These are phyloP conservation scores for Drosophila neotestacea DNA, from an alignment of 2,888 invertebrate species.

Conservation along the genomic window DNA sequence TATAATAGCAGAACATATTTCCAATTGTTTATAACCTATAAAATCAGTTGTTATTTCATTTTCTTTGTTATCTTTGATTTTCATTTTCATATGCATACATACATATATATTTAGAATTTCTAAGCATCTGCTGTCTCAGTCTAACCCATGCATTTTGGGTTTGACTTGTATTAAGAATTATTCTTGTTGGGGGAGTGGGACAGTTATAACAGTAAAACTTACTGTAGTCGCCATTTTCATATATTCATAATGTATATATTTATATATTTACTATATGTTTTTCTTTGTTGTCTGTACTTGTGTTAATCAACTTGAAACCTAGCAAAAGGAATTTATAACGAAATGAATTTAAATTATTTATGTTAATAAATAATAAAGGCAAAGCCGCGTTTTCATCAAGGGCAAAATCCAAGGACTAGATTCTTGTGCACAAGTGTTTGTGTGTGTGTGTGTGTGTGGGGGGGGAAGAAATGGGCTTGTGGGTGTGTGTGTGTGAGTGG, in stretches of 20 bases:
- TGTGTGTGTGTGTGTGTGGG: background rate
- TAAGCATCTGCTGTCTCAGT: slow-evolving; percentile 43
- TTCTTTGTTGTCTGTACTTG: slow-evolving; percentile 19
- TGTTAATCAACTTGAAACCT: slow-evolving; percentile 56
- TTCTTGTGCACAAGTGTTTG: background rate
- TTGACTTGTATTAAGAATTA: slow-evolving; percentile 5
- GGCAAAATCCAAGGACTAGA: slow-evolving; percentile 7
- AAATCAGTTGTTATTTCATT: slow-evolving; percentile 35
- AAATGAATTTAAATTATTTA: slow-evolving; percentile 45
- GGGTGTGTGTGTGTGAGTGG: background rate
- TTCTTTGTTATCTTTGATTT: background rate
- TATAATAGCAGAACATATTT: slow-evolving; percentile 39
- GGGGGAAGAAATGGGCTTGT: too few relatives aligned
- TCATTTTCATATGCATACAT: background rate
- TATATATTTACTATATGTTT: slow-evolving; percentile 36
- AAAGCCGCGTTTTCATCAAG: slow-evolving; percentile 37
- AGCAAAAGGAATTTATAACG: slow-evolving; percentile 45
- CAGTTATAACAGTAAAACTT: slow-evolving; percentile 43
- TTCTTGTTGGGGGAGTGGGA: slow-evolving; percentile 11
- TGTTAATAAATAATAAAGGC: slow-evolving; percentile 31
- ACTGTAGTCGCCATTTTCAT: slow-evolving; percentile 34
- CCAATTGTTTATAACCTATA: slow-evolving; percentile 61
- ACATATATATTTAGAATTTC: slow-evolving; percentile 31
- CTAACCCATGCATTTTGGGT: slow-evolving; percentile 33
- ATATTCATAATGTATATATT: slow-evolving; percentile 19